Base-by-base conservation (phyloP, 2,113 vertebrate genomes). In the Panurus biarmicus region DNA sequence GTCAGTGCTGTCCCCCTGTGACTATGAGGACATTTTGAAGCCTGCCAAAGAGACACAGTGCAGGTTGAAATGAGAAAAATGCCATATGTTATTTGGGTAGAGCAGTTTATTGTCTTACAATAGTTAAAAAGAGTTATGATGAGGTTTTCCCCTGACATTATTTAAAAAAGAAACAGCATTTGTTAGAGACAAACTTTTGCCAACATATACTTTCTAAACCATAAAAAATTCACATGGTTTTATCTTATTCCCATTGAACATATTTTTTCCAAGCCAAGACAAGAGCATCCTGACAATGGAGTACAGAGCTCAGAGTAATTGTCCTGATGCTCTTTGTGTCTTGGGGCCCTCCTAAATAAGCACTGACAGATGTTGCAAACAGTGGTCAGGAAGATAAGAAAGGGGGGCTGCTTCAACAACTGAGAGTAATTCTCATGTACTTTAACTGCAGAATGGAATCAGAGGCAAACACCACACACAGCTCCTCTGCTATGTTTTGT, bases 181-280 rank as follows among this genome's bases (percentile, higher is more conserved):
- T 80, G 42, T 57, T 60, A 81, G 77, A 93, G 80, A 78, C 69
- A 89, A 93, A 70, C 36, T 36, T 85, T 89, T 96, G 86, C 89
- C 95, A 93, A 89, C 29, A 60, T 95, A 86, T 28, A 81, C 65
- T 92, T 93, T 95, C 60, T 67, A 74, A 88, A 81, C 47, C 72
- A 62, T 84, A 71, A 90, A 93, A 79, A 80, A 71, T 22, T 86
- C 80, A 73, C 51, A 33, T 74, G 56, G 60, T 67, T 90, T 90
- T 88, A 89, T 93, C 78, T 90, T 90, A 92, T 84, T 93, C 70
- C 48, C 83, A 72, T 42, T 86, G 54, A 95, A 81, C 18, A 50
- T 78, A 77, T 67, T 93, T 95, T 96, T 89, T 81, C 75, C 84
- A 94, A 91, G 65, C 24, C 38, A 90, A 92, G 76, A n/a, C 80